These are phyloP conservation scores for Drosophila bifasciata DNA, from an alignment of 1,140 invertebrate genomes.

Conservation along the genomic window DNA sequence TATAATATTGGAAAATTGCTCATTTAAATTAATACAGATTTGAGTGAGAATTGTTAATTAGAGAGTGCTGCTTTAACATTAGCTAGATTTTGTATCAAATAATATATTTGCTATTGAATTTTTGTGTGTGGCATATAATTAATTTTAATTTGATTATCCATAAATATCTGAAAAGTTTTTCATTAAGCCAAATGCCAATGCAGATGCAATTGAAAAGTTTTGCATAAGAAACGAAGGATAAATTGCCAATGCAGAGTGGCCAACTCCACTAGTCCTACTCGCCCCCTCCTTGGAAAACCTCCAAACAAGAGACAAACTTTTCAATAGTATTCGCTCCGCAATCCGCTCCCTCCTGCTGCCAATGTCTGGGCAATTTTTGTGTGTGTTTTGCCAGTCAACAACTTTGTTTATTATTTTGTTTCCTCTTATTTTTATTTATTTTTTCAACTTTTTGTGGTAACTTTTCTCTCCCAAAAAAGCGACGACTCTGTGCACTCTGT, in stretches of 20 bases:
- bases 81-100: not conserved
- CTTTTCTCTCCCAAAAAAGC: slow-evolving; percentile 26
- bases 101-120: not conserved
- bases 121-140: slow-evolving; percentile 25
- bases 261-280: no score
- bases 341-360: slow-evolving; percentile 23
- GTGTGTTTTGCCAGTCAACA: slow-evolving; percentile 71
- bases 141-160: slow-evolving; percentile 44
- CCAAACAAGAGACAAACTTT: slow-evolving; percentile 66
- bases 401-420: slow-evolving; percentile 63
- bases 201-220: slow-evolving; percentile 61
- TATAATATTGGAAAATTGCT: not conserved
- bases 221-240: slow-evolving; percentile 55
- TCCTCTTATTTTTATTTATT: slow-evolving; percentile 45
- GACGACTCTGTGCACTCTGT: slow-evolving; percentile 18
- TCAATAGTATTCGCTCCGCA: slow-evolving; percentile 51
- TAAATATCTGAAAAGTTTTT: slow-evolving; percentile 51
- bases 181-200: slow-evolving; percentile 47
- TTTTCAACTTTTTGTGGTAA: slow-evolving; percentile 72
- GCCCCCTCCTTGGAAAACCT: no score
- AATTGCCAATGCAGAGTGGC: slow-evolving; percentile 58
- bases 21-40: not conserved
- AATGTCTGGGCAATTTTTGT: slow-evolving; percentile 55
- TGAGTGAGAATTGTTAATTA: not conserved
- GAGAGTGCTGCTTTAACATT: no score